These are phyloP conservation scores for Drosophila tripunctata DNA, from an alignment of 2,888 invertebrate species.

Conservation along the genomic window DNA sequence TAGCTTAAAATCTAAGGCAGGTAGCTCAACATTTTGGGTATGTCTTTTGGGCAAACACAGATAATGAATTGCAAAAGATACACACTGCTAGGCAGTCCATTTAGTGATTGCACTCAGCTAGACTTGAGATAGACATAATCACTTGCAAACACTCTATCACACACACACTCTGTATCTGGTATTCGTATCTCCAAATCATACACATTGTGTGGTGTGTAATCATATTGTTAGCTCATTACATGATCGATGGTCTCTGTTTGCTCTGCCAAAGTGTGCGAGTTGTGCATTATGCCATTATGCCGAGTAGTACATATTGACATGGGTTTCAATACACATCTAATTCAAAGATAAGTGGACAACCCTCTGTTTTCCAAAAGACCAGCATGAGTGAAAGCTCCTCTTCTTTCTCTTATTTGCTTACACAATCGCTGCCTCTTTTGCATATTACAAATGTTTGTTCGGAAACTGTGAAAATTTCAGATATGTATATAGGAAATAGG, in stretches of 20 bases:
- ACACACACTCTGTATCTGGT: conserved; percentile 7
- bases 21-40: conserved; percentile 20
- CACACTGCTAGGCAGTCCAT: conserved; percentile 6
- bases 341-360: neutral
- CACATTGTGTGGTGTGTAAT: conserved; percentile 1
- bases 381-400: neutral
- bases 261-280: neutral
- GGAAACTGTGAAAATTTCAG: too few species aligned
- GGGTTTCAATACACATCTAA: neutral
- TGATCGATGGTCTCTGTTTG: conserved; percentile 35
- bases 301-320: neutral
- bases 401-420: neutral
- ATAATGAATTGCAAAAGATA: conserved; percentile 48
- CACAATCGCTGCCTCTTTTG: neutral
- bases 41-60: conserved; percentile 14
- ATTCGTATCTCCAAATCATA: neutral
- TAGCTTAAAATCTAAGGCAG: conserved; percentile 29
- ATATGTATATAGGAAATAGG: too few species aligned
- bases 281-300: too few species aligned
- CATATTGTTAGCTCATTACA: conserved; percentile 18
- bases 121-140: conserved; percentile 32
- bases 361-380: neutral
- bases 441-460: too few species aligned
- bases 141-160: conserved; percentile 10
- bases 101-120: conserved; percentile 2